These are phyloP conservation scores for Bryconaethiops microstoma DNA, from an alignment of 2,797 vertebrate genomes.

Conservation along the genomic window DNA sequence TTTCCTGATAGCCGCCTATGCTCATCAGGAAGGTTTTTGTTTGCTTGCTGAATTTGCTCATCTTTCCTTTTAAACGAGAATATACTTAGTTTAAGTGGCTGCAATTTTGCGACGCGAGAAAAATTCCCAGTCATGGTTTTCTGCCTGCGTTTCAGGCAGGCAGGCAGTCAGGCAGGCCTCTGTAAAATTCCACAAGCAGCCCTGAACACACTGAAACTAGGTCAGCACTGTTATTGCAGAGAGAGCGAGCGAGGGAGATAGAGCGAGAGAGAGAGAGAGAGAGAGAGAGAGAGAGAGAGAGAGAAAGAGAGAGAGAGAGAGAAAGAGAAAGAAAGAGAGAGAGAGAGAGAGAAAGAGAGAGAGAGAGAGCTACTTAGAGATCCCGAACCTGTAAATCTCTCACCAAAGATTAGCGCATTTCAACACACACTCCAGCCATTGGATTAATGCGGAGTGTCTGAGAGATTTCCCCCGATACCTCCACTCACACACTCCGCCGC, in stretches of 20 bases:
- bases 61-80: not conserved
- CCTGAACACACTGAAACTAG: conserved; percentile 87
- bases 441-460: conserved; percentile 35
- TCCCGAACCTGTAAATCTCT: conserved; percentile 8
- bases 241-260: conserved; percentile 77
- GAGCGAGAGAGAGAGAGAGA: conserved; percentile 54
- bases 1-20: not conserved
- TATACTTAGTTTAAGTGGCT: conserved; percentile 49
- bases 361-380: conserved; percentile 10
- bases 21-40: not conserved
- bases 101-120: conserved; percentile 75
- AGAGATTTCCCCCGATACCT: conserved; percentile 33
- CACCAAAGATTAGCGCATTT: conserved; percentile 30
- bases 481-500: conserved; percentile 3
- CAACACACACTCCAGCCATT: conserved; percentile 21
- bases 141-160: conserved; percentile 79
- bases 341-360: not conserved
- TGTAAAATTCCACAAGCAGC: conserved; percentile 90
- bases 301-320: conserved; percentile 7
- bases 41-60: not conserved
- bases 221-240: conserved; percentile 90
- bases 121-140: conserved; percentile 85
- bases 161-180: conserved; percentile 85
- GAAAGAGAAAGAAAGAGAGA: conserved; percentile 4
- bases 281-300: conserved; percentile 42